Base-by-base conservation (phyloP, 2,888 invertebrate species). In the Drosophila limbata region DNA sequence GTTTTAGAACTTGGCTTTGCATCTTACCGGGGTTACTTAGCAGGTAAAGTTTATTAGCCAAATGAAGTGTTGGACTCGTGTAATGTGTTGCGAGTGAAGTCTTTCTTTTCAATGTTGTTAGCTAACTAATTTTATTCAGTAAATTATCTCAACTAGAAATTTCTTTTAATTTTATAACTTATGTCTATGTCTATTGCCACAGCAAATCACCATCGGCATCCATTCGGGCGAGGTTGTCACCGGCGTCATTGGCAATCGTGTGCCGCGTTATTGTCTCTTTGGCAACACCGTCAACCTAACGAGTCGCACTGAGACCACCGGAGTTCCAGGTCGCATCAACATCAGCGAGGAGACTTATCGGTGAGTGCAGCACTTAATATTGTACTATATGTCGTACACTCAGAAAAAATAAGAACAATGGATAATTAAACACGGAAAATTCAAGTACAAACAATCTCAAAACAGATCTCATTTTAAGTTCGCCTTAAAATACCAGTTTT, bases 211-310 rank as follows among this genome's bases (percentile, higher is more conserved):
- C 17, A 98, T 98, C 88, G 98, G 98, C 3, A 97, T 98, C 77
- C 98, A 98, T 90, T 97, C 97, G 2, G 98, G 98, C 0, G 98
- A 98, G 92, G 98, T 97, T 19, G 98, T 98, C 56, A 98, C 98
- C 0, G 98, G 98, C 13, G 98, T 98, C 8, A 98, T 98, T 75
- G 98, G 98, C 3, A 97, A 98, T 92, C 95, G 98, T 72, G 98
- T 98, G 96, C 98, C 98, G 0, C 95, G 98, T 31, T 98, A 97
- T 92, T 97, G 97, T 85, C 95, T 98, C 33, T 98, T 98, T 90
- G 98, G 98, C 6, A 98, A 98, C 93, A 98, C 98, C 0, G 98
- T 98, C 13, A 98, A 98, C 93, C 92, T 98, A 70, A 98, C 98
- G 59, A 98, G 97, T 92, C 95, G 98, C 69, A 98, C 98, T 1